A percentile compares a stretch with the other conserved stretches of the same genome.
Conservation (phyloP, 1,140 invertebrate species). For the Drosophila asahinai region DNA sequence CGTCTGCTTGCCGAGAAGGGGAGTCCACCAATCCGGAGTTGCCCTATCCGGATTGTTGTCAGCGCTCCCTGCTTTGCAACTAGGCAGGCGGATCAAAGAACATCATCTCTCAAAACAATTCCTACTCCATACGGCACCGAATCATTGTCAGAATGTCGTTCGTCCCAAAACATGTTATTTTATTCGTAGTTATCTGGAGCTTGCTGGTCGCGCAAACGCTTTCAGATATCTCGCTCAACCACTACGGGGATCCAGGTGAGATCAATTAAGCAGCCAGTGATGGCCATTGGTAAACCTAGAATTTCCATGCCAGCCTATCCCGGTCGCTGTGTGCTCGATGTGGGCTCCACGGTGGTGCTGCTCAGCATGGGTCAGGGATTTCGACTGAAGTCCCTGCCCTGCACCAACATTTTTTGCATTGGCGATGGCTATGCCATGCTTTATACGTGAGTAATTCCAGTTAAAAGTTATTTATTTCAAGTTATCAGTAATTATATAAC, state of each 20-base stretch:
- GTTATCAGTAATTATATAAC: too few relatives aligned
- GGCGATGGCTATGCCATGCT: conserved; percentile 57
- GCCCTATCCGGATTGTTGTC: conserved; percentile 60
- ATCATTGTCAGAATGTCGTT: conserved; percentile 1
- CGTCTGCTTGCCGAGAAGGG: conserved; percentile 18
- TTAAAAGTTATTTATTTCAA: background rate
- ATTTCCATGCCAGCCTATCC: conserved; percentile 40
- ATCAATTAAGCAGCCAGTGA: background rate
- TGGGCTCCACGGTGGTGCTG: conserved; percentile 28
- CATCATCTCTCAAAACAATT: background rate
- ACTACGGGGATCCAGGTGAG: conserved; percentile 39
- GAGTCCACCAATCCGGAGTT: background rate
- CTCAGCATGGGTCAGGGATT: conserved; percentile 21
- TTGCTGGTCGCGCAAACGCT: background rate
- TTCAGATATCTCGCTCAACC: conserved; percentile 27
- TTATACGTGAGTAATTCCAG: conserved; percentile 40
- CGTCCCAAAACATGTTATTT: background rate
- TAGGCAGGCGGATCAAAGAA: conserved; percentile 12
- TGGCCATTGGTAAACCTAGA: background rate
- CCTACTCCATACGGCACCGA: background rate
- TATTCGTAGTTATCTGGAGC: background rate
- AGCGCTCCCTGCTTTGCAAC: conserved; percentile 16
- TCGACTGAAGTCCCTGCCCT: conserved; percentile 34
- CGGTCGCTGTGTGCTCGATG: conserved; percentile 51
- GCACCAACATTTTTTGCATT: conserved; percentile 34